Evolutionary conservation across 2,113 vertebrate species (phyloP).

Genomic region (Hemiscyllium ocellatum): DNA sequence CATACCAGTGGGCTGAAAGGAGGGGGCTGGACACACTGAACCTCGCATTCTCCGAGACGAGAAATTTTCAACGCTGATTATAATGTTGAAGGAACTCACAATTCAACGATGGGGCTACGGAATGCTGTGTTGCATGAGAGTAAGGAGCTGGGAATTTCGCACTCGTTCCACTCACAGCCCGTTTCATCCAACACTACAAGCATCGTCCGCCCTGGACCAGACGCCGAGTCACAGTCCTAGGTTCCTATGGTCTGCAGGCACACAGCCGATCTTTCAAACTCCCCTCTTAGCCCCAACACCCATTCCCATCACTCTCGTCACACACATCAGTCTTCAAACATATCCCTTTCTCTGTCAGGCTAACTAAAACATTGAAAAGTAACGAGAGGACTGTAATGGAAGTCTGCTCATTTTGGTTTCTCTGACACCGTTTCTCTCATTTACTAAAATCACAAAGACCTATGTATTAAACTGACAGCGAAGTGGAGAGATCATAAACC

Average conservation of each 20-base stretch:
- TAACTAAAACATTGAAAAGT: neutral
- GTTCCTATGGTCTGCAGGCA: neutral
- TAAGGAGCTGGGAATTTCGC: neutral
- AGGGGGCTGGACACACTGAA: neutral
- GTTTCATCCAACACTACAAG: no score
- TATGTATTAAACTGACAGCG: slow-evolving; percentile 9
- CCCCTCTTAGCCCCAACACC: neutral
- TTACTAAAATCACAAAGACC: neutral
- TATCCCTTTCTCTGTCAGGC: neutral
- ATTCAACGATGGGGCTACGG: neutral
- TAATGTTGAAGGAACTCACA: neutral
- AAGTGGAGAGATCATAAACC: slow-evolving; percentile 5
- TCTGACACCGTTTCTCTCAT: neutral
- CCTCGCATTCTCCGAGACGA: neutral
- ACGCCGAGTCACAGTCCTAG: no score
- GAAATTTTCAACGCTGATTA: neutral
- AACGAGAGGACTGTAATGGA: neutral
- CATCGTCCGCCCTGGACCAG: no score
- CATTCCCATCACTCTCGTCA: neutral
- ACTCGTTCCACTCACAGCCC: no score
- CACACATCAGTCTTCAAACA: neutral
- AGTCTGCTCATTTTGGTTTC: neutral
- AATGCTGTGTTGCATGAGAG: neutral
- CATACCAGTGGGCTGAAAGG: neutral
- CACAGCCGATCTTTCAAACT: neutral